Conservation (phyloP, 30 jellyfish, hydroid and myxozoan species). For the Hydra vulgaris region DNA sequence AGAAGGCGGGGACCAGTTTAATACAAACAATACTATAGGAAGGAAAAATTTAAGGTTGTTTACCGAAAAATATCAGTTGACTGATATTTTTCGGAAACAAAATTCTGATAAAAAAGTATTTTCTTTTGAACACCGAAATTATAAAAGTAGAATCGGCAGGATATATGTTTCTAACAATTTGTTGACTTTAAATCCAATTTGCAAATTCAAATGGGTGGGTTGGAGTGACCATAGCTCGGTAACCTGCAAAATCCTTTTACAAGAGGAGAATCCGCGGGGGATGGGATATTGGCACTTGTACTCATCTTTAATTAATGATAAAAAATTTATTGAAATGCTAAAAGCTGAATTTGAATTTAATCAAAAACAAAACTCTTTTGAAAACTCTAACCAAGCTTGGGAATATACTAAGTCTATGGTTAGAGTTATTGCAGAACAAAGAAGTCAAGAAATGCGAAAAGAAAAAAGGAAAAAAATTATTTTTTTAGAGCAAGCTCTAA, state of each 20-base stretch:
- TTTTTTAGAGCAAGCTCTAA: too few relatives aligned
- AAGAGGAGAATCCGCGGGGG: background rate
- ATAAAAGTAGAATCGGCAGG: background rate
- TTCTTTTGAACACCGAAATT: background rate
- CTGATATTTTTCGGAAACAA: background rate
- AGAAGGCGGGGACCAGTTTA: background rate
- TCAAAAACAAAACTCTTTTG: too few relatives aligned
- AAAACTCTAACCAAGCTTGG: background rate
- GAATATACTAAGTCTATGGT: too few relatives aligned
- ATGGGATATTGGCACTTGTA: background rate
- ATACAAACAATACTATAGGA: background rate
- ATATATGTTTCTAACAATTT: background rate
- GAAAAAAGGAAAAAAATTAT: too few relatives aligned
- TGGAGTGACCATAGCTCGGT: background rate
- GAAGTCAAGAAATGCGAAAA: too few relatives aligned
- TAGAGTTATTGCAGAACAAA: too few relatives aligned
- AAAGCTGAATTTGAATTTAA: too few relatives aligned
- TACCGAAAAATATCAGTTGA: background rate
- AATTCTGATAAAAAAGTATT: background rate
- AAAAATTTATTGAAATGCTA: background rate
- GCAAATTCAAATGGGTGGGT: background rate
- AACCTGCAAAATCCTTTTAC: background rate
- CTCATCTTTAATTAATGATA: background rate
- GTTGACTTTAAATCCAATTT: background rate
- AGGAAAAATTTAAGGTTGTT: background rate